Evolutionary conservation across 1,140 invertebrate species (phyloP).

Genomic region (Drosophila virilis): DNA sequence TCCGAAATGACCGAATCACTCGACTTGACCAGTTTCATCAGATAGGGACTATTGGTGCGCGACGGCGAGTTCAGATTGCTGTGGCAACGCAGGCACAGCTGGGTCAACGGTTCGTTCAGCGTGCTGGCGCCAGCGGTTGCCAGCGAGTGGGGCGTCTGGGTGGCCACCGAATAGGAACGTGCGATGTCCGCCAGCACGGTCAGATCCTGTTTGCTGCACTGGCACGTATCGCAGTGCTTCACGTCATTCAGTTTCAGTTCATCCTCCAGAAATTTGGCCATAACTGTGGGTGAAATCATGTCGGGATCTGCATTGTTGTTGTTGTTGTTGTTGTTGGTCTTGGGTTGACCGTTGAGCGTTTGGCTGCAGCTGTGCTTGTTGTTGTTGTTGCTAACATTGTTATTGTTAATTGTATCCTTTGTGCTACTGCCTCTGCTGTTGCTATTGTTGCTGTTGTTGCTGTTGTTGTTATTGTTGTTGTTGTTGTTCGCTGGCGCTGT

Average conservation of each 20-base stretch:
- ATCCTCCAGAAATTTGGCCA: conserved; percentile 96
- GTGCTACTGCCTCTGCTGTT: conserved; percentile 50
- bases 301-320: conserved; percentile 87
- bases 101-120: conserved; percentile 84
- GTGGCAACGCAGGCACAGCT: conserved; percentile 86
- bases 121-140: conserved; percentile 14
- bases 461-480: conserved; percentile 42
- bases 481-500: conserved; percentile 49
- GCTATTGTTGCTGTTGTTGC: conserved; percentile 46
- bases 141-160: conserved; percentile 85
- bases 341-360: conserved; percentile 53
- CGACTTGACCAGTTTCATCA: conserved; percentile 83
- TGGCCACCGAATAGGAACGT: conserved; percentile 86
- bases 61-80: conserved; percentile 84
- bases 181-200: conserved; percentile 87
- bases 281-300: conserved; percentile 95
- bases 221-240: conserved; percentile 93
- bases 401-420: conserved; percentile 57
- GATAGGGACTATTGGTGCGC: conserved; percentile 81
- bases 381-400: conserved; percentile 47
- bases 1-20: conserved; percentile 84
- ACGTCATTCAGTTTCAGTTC: conserved; percentile 89
- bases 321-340: conserved; percentile 70
- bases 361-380: conserved; percentile 42
- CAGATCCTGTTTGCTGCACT: conserved; percentile 87